Base-by-base conservation (phyloP, 2,797 vertebrate species). In the Chloroceryle inda region DNA sequence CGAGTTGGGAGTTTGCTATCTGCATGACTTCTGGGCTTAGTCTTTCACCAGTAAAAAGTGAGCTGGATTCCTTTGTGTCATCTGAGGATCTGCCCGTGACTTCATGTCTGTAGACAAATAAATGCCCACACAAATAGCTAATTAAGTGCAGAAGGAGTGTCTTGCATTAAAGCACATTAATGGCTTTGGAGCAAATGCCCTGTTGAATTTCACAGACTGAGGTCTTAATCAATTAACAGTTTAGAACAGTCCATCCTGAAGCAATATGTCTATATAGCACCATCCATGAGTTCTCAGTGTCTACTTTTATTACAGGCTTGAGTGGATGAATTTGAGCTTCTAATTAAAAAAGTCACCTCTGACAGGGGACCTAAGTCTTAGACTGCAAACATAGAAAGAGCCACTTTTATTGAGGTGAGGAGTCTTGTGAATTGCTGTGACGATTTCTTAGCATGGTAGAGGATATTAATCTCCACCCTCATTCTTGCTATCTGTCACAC, bases 61-160 rank as follows among this genome's bases (percentile, higher is more conserved):
- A 69, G 38, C 35, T 76, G 67, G 58, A 38, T 61, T 85, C 3
- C 19, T n/a, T 50, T 78, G 24, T 76, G 68, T 52, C n/a, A 52
- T 53, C 68, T 55, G 49, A 62, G 27, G 69, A 27, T 62, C 85
- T 80, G 53, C 42, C 66, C 0, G 0, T 68, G 49, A 10, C 49
- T 84, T 82, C 15, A 0, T 26, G 33, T 7, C 88, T 82, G 52
- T 42, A 59, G 74, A 74, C 82, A 88, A 93, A 93, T 21, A 85
- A 84, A 74, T 88, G 85, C 59, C 88, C 91, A 80, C 83, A 93
- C 85, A 89, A 90, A 89, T 22, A 77, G 88, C 67, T 94, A 89
- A 94, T 95, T 84, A 56, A 89, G 13, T 64, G 53, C 85, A 92
- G 94, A 44, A 88, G 33, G 55, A 82, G 59, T 26, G 63, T 85